Evolutionary conservation across 1,140 invertebrate genomes (phyloP).

Genomic region (Bradysia coprophila): DNA sequence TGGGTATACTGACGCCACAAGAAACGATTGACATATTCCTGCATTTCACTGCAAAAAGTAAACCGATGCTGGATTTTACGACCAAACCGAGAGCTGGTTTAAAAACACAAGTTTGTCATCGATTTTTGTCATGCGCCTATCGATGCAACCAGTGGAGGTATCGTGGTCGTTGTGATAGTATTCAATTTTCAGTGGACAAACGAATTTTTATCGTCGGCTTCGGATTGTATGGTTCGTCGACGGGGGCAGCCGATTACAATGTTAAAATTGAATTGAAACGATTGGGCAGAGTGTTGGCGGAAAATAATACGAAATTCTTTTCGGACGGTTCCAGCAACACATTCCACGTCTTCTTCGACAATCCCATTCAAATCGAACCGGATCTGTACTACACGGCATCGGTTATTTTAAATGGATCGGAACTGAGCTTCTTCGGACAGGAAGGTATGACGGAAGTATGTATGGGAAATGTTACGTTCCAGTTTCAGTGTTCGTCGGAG

Average conservation of each 20-base stretch:
- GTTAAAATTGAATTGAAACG: constrained; percentile 82
- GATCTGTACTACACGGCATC: constrained; percentile 83
- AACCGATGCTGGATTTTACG: constrained; percentile 65
- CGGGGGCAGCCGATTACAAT: constrained; percentile 76
- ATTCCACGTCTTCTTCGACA: constrained; percentile 83
- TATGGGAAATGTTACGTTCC: constrained; percentile 75
- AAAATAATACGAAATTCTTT: constrained; percentile 82
- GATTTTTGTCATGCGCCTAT: constrained; percentile 91
- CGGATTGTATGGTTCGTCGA: constrained; percentile 80
- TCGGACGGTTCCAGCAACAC: constrained; percentile 86
- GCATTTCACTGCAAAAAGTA: constrained; percentile 65
- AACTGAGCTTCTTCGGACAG: constrained; percentile 89
- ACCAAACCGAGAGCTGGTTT: constrained; percentile 65
- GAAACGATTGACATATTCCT: constrained; percentile 87
- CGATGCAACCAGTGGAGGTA: constrained; percentile 92
- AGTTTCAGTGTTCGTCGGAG: constrained; percentile 86
- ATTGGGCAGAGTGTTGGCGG: constrained; percentile 63
- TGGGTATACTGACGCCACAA: constrained; percentile 69
- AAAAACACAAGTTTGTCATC: constrained; percentile 79
- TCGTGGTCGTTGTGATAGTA: constrained; percentile 75
- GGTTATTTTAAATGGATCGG: constrained; percentile 71
- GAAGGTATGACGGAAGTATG: constrained; percentile 83
- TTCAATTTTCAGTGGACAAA: constrained; percentile 83
- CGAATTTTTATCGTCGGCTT: constrained; percentile 86
- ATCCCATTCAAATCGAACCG: constrained; percentile 81